These are phyloP conservation scores for Epizoanthus rinbou DNA, from an alignment of 92 coral and sea anemone genomes.

Conservation along the genomic window DNA sequence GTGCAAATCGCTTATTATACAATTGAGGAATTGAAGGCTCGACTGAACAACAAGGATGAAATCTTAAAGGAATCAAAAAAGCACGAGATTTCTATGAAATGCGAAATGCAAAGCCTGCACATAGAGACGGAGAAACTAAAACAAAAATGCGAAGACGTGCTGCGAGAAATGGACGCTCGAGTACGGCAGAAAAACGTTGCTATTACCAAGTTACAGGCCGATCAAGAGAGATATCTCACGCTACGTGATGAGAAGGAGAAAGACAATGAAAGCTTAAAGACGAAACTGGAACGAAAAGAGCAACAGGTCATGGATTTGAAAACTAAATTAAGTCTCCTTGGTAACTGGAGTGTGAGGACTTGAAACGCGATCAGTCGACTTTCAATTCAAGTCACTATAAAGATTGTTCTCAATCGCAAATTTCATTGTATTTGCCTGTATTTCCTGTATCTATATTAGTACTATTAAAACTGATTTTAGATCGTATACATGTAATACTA, in stretches of 20 bases:
- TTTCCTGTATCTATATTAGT: too few relatives aligned
- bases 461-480: too few relatives aligned
- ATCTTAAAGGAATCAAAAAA: conserved; percentile 30
- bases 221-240: conserved; percentile 22
- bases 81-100: conserved; percentile 28
- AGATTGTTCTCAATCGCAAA: too few relatives aligned
- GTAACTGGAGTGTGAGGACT: conserved; percentile 41
- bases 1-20: conserved; percentile 29
- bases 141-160: conserved; percentile 17
- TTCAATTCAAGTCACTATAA: too few relatives aligned
- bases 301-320: conserved; percentile 38
- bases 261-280: conserved; percentile 27
- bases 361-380: too few relatives aligned
- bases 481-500: too few relatives aligned
- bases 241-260: conserved; percentile 22
- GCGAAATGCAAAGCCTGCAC: conserved; percentile 30
- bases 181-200: conserved; percentile 14
- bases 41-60: conserved; percentile 14
- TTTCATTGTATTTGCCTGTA: too few relatives aligned
- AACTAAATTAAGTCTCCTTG: conserved; percentile 24
- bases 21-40: conserved; percentile 30
- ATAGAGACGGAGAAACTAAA: conserved; percentile 30
- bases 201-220: conserved; percentile 29
- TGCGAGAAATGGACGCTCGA: conserved; percentile 38
- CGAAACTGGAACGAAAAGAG: conserved; percentile 25